Percentiles rank a stretch among this genome's conserved stretches.
Evolutionary conservation across 37 sponge, comb jelly and placozoan genomes (phyloP).

Genomic region (Petrosia ficiformis): DNA sequence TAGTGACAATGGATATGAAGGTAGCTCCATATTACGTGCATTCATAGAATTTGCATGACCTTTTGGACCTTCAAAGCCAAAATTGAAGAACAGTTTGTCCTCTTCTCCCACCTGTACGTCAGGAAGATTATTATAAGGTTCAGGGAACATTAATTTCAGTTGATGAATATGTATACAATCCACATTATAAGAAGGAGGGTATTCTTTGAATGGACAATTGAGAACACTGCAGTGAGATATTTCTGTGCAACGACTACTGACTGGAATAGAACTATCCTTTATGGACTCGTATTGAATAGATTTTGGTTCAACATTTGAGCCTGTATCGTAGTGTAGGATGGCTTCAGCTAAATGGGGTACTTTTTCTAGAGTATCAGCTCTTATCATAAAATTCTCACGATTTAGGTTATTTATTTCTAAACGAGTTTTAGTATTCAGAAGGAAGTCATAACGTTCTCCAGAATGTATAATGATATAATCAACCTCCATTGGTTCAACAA

Average conservation of each 20-base stretch:
- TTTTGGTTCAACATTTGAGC: background rate
- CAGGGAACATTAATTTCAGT: conserved; percentile 14
- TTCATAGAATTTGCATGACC: conserved; percentile 27
- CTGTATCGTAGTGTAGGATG: conserved; percentile 34
- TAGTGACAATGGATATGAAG: conserved; percentile 16
- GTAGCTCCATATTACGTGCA: conserved; percentile 31
- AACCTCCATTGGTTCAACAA: conserved; percentile 38
- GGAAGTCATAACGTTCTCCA: conserved; percentile 80
- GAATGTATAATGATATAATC: conserved; percentile 75
- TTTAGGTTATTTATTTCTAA: background rate
- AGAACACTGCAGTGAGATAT: conserved; percentile 37
- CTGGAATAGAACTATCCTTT: background rate
- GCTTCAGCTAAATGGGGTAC: conserved; percentile 34
- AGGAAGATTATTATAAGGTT: background rate
- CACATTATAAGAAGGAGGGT: conserved; percentile 18
- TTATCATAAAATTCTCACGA: conserved; percentile 41
- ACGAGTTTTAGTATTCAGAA: conserved; percentile 42
- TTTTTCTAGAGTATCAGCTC: conserved; percentile 70
- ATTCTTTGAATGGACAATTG: conserved; percentile 70
- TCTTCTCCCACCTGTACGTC: background rate
- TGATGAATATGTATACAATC: conserved; percentile 42
- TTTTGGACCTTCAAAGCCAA: conserved; percentile 35
- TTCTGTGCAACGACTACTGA: conserved; percentile 5
- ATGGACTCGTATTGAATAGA: background rate
- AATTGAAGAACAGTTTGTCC: conserved; percentile 33